A percentile compares a stretch with the other conserved stretches of the same genome.
These are phyloP conservation scores for Sarcophilus harrisii DNA, from an alignment of 2,797 vertebrate species.

Conservation along the genomic window DNA sequence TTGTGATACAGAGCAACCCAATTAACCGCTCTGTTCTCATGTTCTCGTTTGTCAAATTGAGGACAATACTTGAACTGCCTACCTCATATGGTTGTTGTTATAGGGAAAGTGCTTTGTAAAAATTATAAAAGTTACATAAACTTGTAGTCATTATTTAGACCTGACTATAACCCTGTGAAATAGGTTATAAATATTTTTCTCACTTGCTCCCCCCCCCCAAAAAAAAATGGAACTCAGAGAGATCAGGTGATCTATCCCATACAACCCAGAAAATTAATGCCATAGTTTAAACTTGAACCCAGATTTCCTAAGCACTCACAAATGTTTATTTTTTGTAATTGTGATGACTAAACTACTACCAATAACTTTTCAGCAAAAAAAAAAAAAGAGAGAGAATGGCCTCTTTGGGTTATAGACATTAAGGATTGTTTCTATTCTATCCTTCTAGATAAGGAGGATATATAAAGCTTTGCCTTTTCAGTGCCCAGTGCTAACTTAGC, in stretches of 20 bases:
- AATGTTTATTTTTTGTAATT: not conserved
- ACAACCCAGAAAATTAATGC: not conserved
- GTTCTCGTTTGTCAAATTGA: not conserved
- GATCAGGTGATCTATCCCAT: not conserved
- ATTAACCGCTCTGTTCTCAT: not conserved
- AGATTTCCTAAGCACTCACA: not conserved
- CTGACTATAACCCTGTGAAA: not conserved
- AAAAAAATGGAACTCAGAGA: not conserved
- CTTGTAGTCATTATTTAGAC: not conserved
- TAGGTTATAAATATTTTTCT: not conserved
- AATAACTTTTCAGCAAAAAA: not conserved
- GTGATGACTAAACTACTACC: not conserved
- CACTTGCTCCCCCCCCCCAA: not conserved
- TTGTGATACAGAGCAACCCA: not conserved
- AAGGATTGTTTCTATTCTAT: no score
- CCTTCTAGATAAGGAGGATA: no score
- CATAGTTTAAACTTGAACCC: not conserved
- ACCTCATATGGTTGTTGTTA: not conserved
- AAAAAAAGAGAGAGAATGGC: no score
- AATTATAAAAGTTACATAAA: not conserved
- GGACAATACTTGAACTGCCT: not conserved
- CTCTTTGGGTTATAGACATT: no score
- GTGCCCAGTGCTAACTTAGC: no score
- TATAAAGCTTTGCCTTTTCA: no score
- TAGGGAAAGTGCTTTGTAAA: not conserved